These are phyloP conservation scores for Corythornis cristatus DNA, from an alignment of 2,113 vertebrate species.

Conservation along the genomic window DNA sequence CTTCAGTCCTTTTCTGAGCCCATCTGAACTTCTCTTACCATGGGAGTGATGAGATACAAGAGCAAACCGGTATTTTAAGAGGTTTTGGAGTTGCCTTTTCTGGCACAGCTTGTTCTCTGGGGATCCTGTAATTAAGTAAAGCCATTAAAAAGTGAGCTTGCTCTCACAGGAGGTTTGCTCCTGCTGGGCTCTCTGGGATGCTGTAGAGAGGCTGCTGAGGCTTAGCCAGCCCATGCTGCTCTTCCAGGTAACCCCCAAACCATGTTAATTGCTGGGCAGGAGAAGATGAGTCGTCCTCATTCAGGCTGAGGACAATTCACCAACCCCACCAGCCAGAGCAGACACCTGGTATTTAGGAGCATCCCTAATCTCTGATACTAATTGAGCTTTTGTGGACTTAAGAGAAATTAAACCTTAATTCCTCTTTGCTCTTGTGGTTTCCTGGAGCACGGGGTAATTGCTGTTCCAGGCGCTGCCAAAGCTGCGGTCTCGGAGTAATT, in stretches of 20 bases:
- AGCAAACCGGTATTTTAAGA: background rate
- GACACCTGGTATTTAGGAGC: background rate
- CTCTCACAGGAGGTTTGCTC: background rate
- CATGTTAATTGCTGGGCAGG: background rate
- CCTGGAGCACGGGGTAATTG: conserved; percentile 41
- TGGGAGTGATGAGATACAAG: background rate
- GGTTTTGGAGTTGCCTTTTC: background rate
- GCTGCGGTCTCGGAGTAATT: conserved; percentile 24
- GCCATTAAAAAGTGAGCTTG: background rate
- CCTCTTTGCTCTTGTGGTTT: conserved; percentile 45
- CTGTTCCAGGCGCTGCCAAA: background rate
- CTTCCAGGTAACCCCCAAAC: background rate
- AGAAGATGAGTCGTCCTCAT: background rate
- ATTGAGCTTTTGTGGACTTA: background rate
- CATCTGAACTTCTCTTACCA: background rate
- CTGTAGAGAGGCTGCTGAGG: background rate
- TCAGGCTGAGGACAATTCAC: background rate
- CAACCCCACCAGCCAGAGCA: background rate
- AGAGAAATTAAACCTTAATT: conserved; percentile 29
- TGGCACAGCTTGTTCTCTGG: background rate
- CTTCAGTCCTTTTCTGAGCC: background rate
- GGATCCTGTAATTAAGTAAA: background rate
- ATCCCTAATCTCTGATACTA: background rate
- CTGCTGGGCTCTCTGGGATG: background rate
- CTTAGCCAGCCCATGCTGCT: fast-evolving